A percentile compares a stretch with the other conserved stretches of the same genome.
These are phyloP conservation scores for Syngnathus typhle DNA, from an alignment of 2,113 vertebrate genomes.

Conservation along the genomic window DNA sequence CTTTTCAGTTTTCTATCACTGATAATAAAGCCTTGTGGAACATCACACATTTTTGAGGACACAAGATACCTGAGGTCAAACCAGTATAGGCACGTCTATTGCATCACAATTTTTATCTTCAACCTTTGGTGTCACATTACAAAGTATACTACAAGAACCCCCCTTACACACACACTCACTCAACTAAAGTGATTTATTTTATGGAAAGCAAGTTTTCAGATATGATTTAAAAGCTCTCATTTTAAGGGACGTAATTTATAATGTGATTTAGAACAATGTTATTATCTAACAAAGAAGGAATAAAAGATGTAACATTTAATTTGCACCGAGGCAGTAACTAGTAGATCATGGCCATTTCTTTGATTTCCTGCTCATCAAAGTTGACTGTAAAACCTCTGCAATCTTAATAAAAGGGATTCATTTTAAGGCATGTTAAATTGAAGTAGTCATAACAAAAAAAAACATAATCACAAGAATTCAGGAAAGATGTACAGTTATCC, in stretches of 20 bases:
- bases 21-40: not conserved
- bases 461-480: not conserved
- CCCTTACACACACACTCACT: not conserved
- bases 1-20: not conserved
- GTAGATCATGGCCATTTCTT: too few species aligned
- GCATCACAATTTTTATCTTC: not conserved
- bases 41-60: not conserved
- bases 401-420: not conserved
- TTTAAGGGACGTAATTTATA: not conserved
- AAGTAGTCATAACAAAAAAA: not conserved
- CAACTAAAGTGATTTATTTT: not conserved
- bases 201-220: not conserved
- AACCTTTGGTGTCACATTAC: not conserved
- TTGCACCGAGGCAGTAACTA: too few species aligned
- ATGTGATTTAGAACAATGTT: not conserved
- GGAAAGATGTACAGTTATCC: too few species aligned
- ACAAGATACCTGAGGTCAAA: not conserved
- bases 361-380: not conserved
- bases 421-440: not conserved
- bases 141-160: not conserved
- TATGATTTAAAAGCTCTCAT: not conserved
- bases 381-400: not conserved
- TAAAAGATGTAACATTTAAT: not conserved
- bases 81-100: not conserved
- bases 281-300: not conserved